Base-by-base conservation (phyloP, 2,113 vertebrate genomes). In the Callopanchax toddi region DNA sequence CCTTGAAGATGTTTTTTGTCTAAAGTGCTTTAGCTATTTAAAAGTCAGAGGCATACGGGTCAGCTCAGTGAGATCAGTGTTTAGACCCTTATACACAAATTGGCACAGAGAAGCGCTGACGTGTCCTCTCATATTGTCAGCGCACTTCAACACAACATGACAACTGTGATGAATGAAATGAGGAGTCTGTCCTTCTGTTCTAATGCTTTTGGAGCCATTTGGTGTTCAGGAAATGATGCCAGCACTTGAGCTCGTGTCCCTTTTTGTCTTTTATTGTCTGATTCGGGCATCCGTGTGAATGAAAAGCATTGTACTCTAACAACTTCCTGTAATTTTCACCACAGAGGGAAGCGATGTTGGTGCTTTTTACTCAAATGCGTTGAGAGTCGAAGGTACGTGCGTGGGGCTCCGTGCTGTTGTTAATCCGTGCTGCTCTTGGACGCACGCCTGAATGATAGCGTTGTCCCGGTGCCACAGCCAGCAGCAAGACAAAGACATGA, bases 401-500 rank as follows among this genome's bases (percentile, higher is more conserved):
- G 76, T 76, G 74, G 59, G 80, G 40, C 63, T 18, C 39, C 17
- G 48, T 42, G 8, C 60, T 54, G 44, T 75, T 77, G 66, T 76
- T 62, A 43, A 52, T 51, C 60, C 42, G 0, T 17, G 13, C 62
- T 68, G 22, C 51, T 50, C 46, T 55, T 49, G 53, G 69, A 67
- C 73, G 45, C 56, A 21, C 40, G 48, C 17, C 22, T 77, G 61
- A 82, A 82, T 74, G 57, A 60, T 74, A 22, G 62, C 17, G 54
- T 79, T 85, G 69, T 74, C 56, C 37, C 10, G 61, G 18, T 25
- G n/a, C 46, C 37, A 22, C 34, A 64, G 32, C 65, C 50, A 7
- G 55, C 63, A 43, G 49, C 17, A 36, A 50, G 44, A 58, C 42
- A 60, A 57, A 44, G n/a, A 23, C 37, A 20, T 17, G 39, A 6